These are phyloP conservation scores for Drosophila nasuta DNA, from an alignment of 1,140 invertebrate genomes.

Conservation along the genomic window DNA sequence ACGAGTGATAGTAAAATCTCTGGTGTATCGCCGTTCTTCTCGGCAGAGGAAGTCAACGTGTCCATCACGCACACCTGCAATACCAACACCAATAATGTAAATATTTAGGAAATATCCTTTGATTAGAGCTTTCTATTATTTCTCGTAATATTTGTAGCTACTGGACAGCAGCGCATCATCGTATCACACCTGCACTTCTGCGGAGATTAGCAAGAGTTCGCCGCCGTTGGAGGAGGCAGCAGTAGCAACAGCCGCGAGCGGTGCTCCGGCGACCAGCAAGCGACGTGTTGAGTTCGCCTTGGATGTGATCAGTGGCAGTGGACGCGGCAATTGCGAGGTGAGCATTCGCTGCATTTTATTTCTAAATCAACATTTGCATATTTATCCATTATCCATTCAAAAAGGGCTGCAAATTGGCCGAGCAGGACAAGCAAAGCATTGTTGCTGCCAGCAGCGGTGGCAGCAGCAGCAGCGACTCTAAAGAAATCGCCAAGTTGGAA, in stretches of 20 bases:
- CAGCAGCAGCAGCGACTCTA: conserved; percentile 35
- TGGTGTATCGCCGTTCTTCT: conserved; percentile 85
- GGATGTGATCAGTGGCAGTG: conserved; percentile 23
- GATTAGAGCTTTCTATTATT: too few relatives aligned
- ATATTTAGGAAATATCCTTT: neutral
- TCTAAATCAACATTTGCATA: conserved; percentile 23
- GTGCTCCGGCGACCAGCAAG: conserved; percentile 41
- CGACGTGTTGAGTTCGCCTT: conserved; percentile 68
- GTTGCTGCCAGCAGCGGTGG: conserved; percentile 18
- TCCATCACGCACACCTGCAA: conserved; percentile 68
- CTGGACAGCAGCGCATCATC: conserved; percentile 80
- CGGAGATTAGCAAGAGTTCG: conserved; percentile 73
- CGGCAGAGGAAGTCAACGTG: conserved; percentile 84
- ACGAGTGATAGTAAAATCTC: conserved; percentile 84
- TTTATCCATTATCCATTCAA: conserved; percentile 33
- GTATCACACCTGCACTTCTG: conserved; percentile 78
- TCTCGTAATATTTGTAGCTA: conserved; percentile 30
- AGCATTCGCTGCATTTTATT: conserved; percentile 21
- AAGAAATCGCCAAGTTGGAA: conserved; percentile 65
- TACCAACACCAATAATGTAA: conserved; percentile 50
- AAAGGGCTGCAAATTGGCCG: conserved; percentile 78
- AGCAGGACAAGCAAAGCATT: conserved; percentile 65
- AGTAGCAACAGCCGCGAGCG: conserved; percentile 27
- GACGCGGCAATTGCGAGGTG: conserved; percentile 63
- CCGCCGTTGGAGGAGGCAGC: conserved; percentile 49